A percentile compares a stretch with the other conserved stretches of the same genome.
phyloP scores from a whole-genome alignment of 1,140 invertebrate genomes.

The Watersipora subatra region DNA sequence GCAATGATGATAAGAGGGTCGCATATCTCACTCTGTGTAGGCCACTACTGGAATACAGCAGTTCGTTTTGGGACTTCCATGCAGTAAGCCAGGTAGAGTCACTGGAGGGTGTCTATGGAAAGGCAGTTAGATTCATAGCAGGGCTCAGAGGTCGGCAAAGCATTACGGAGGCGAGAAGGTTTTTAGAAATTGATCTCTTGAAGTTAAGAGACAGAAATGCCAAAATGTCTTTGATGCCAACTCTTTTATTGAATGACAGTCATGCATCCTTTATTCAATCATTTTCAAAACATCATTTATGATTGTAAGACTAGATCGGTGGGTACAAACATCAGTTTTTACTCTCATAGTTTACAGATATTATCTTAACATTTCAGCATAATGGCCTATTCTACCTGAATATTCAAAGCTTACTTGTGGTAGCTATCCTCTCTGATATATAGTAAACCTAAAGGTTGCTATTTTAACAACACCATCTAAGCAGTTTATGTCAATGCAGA shows the following conservation, averaged over 20 bases:
- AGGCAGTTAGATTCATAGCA: background rate
- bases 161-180: background rate
- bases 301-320: background rate
- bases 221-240: background rate
- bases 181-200: background rate
- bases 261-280: background rate
- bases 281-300: background rate
- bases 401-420: too few species aligned
- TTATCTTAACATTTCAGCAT: too few species aligned
- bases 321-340: background rate
- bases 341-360: background rate
- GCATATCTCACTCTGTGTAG: conserved; percentile 1
- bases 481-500: too few species aligned
- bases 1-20: background rate
- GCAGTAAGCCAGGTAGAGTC: background rate
- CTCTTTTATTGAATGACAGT: background rate
- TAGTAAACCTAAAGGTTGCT: too few species aligned
- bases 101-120: conserved; percentile 1
- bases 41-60: background rate
- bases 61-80: background rate
- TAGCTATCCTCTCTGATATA: too few species aligned
- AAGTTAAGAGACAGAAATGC: background rate
- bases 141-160: background rate
- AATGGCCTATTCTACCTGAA: too few species aligned
- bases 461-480: too few species aligned